A percentile compares a stretch with the other conserved stretches of the same genome.
Conservation (phyloP, 1,140 invertebrate genomes). For the Trichonephila inaurata region DNA sequence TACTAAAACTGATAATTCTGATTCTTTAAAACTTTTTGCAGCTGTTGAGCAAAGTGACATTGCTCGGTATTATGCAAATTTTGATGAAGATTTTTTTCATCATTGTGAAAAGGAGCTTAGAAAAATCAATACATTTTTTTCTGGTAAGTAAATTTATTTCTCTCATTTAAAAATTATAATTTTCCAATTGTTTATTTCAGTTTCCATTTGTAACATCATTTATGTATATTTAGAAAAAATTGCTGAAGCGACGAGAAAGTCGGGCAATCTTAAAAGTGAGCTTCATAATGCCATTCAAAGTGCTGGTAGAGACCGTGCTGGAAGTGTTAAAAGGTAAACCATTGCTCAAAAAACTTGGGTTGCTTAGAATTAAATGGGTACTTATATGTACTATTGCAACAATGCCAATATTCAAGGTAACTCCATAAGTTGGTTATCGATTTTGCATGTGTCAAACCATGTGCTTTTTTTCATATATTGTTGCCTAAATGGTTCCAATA, state of each 20-base stretch:
- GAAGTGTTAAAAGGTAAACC: conserved; percentile 50
- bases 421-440: no score
- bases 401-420: no score
- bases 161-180: background rate
- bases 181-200: background rate
- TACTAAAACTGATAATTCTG: background rate
- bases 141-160: conserved; percentile 84
- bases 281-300: conserved; percentile 84
- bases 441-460: no score
- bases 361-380: no score
- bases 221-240: conserved; percentile 90
- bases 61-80: conserved; percentile 94
- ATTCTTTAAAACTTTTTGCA: conserved; percentile 59
- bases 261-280: conserved; percentile 93
- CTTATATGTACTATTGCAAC: no score
- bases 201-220: background rate
- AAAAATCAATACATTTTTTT: conserved; percentile 98
- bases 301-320: conserved; percentile 75
- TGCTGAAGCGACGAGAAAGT: conserved; percentile 97
- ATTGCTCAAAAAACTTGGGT: background rate
- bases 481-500: no score
- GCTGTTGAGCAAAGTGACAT: conserved; percentile 91
- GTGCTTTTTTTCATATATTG: no score
- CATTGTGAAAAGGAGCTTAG: conserved; percentile 97
- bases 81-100: conserved; percentile 97